A percentile compares a stretch with the other conserved stretches of the same genome.
These are phyloP conservation scores for Papilio elwesi DNA, from an alignment of 2,888 invertebrate species.

Conservation along the genomic window DNA sequence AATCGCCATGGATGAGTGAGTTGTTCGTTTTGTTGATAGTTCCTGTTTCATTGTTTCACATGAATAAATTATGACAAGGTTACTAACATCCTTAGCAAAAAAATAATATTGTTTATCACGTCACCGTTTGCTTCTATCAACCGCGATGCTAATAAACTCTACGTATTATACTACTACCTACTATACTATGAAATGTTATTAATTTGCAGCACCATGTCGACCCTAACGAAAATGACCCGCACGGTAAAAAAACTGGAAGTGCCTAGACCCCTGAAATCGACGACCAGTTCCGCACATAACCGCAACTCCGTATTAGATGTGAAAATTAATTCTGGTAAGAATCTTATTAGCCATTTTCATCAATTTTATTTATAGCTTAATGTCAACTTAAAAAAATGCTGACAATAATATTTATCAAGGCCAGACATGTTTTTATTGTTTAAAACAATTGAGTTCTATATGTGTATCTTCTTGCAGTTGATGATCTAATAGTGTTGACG, in stretches of 20 bases:
- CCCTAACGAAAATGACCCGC: constrained; percentile 87
- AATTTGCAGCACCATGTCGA: constrained; percentile 80
- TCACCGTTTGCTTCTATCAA: constrained; percentile 39
- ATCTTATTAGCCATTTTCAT: constrained; percentile 38
- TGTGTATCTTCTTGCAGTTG: constrained; percentile 82
- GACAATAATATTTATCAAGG: neutral
- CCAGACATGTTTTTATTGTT: too few relatives aligned
- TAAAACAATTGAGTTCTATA: constrained; percentile 1
- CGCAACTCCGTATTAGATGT: constrained; percentile 80
- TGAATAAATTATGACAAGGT: constrained; percentile 71
- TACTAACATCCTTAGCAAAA: constrained; percentile 69
- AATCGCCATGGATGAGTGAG: constrained; percentile 83
- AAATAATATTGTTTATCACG: constrained; percentile 60
- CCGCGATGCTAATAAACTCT: constrained; percentile 10
- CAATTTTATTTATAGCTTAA: constrained; percentile 41
- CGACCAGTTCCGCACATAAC: constrained; percentile 83
- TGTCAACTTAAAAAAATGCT: neutral
- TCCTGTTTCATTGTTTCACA: constrained; percentile 62
- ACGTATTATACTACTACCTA: constrained; percentile 43
- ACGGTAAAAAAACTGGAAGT: constrained; percentile 90
- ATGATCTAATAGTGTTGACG: constrained; percentile 92
- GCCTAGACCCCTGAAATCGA: constrained; percentile 88
- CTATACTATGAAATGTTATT: constrained; percentile 47
- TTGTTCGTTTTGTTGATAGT: constrained; percentile 61
- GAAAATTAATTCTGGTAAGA: constrained; percentile 82